Conservation (phyloP, 2,113 vertebrate genomes). For the Tyto alba region DNA sequence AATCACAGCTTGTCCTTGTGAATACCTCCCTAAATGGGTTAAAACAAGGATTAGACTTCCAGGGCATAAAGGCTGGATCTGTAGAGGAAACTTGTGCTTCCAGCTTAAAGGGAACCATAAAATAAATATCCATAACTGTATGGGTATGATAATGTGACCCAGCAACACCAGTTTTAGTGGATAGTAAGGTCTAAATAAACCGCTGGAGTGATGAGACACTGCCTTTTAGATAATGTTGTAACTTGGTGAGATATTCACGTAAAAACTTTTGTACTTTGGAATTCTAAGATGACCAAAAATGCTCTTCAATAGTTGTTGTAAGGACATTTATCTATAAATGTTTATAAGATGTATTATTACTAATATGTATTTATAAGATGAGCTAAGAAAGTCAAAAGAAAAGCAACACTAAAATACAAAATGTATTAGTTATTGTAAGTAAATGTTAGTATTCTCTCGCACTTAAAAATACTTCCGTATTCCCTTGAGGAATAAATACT, state of each 20-base stretch:
- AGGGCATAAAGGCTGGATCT: neutral
- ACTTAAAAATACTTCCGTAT: neutral
- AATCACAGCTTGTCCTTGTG: neutral
- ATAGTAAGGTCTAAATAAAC: neutral
- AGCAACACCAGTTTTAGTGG: neutral
- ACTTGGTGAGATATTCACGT: neutral
- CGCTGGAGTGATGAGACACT: neutral
- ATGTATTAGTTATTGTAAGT: neutral
- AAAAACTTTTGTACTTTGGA: neutral
- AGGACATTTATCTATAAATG: no score
- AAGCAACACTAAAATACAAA: neutral
- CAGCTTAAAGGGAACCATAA: neutral
- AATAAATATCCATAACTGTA: neutral
- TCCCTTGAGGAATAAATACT: neutral
- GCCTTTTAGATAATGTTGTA: neutral
- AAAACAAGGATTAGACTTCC: neutral
- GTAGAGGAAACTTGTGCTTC: neutral
- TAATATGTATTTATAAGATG: neutral
- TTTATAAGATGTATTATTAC: no score
- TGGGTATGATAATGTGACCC: neutral
- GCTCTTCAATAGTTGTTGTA: neutral
- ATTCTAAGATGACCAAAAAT: neutral
- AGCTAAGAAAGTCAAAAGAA: neutral
- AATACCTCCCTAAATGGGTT: neutral
- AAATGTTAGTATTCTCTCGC: neutral